Percentiles rank a stretch among this genome's conserved stretches.
Evolutionary conservation across 2,113 vertebrate genomes (phyloP).

Genomic region (Andinoacara biseriatus): DNA sequence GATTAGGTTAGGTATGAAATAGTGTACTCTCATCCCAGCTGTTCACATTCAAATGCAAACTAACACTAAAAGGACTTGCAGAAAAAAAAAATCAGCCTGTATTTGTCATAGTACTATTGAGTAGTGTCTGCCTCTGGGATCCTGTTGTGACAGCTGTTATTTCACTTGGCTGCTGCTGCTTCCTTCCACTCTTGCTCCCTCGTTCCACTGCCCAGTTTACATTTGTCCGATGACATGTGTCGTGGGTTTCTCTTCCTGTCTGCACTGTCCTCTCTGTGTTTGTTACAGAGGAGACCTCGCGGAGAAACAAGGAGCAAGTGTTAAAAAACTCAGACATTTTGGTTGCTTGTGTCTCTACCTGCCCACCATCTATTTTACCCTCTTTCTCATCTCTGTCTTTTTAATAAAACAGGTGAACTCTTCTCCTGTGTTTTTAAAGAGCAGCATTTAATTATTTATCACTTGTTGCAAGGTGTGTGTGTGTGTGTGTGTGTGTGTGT

Average conservation of each 20-base stretch:
- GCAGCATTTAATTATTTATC: slow-evolving; percentile 44
- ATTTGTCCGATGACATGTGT: slow-evolving; percentile 3
- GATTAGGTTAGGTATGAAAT: neutral
- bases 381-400: neutral
- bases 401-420: neutral
- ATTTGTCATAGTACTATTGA: neutral
- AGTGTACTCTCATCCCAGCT: neutral
- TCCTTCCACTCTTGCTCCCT: neutral
- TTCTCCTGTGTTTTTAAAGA: neutral
- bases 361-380: neutral
- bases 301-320: neutral
- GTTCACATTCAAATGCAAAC: neutral
- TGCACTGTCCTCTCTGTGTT: neutral
- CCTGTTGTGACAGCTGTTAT: slow-evolving; percentile 11
- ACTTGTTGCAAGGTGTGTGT: neutral
- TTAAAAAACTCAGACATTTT: neutral
- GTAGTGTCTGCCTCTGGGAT: neutral
- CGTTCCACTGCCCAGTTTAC: neutral
- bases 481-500: neutral
- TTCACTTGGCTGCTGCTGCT: neutral
- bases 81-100: neutral
- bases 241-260: neutral
- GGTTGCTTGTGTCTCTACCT: neutral
- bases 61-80: neutral
- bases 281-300: neutral